Evolutionary conservation across 2,797 vertebrate genomes (phyloP), one percentile per base, ranked within the genome.

Genomic region (Sebastes nivosus): DNA sequence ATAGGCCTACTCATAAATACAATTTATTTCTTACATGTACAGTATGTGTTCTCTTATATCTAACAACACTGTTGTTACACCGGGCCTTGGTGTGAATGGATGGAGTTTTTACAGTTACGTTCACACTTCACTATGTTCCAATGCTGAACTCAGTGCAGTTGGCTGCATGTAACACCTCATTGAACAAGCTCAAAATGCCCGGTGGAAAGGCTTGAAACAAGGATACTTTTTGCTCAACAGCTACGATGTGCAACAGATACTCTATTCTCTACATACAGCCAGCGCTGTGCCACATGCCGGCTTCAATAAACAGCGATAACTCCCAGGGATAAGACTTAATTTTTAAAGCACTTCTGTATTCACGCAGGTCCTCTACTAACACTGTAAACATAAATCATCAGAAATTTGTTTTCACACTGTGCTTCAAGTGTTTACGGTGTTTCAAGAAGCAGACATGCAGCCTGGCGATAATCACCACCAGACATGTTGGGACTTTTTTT

Each of bases 381-480:
- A 61, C 57, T 76, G 67, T 73, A 66, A 77, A 77, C 30, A 73
- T 69, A 75, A 87, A 74, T 14, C 4, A 9, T 52, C 30, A 30
- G 20, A 80, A 68, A 76, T 85, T 83, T 76, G 71, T 84, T 82
- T 89, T 87, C 55, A 72, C 60, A 30, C 73, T 71, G 61, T 60
- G 20, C 69, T 64, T 57, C 1, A 46, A 73, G 66, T 75, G 77
- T 88, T 90, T 73, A 72, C 52, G 58, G 67, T 46, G 38, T 72
- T 86, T 87, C 27, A 81, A 73, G 77, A 67, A 16, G 63, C 69
- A 83, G 77, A 84, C 78, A 65, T 71, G 67, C 74, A 77, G 66
- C 79, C 75, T 67, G 79, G 46, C 0, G 11, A 81, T 90, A 88
- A 92, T 88, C 76, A 89, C 72, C 72, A 14, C 50, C 89, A 90